Base-by-base conservation (phyloP, 2,888 invertebrate species). In the Zootermopsis nevadensis region DNA sequence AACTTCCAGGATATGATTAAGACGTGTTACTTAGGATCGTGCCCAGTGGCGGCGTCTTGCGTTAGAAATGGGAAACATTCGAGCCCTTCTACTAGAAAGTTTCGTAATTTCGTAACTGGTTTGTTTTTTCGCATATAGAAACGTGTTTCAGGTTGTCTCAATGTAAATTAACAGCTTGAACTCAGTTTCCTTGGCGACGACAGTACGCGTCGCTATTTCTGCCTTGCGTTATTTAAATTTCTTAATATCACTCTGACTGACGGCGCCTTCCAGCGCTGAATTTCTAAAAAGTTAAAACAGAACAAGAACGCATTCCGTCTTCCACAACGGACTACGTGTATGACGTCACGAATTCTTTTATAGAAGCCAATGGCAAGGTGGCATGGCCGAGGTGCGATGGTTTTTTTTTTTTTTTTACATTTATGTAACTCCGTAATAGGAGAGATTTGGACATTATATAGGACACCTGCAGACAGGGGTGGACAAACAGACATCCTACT, bases 241-340 rank as follows among this genome's bases (percentile, higher is more conserved):
- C 19, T 48, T 3, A 48, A 48, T 48, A 48, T 48, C 48, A 48
- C 48, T 19, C 60, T n/a, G 60, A 60, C n/a, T 60, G 60, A 60
- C 27, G 60, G n/a, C 60, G 15, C 60, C 4, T 60, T 60, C n/a
- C n/a, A 60, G 2, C 1, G 15, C 27, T 27, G 60, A n/a, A 60
- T 27, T 27, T 60, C n/a, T 27, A 60, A n/a, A 60, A 60, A 48
- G 19, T 15, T 3, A 48, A 48, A 48, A 15, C 3, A 48, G 1
- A 48, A 15, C 15, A 19, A 48, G 42, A 0, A 15, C 2, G 27
- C 60, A 60, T 60, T 60, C 60, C 60, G n/a, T 27, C 27, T 60
- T 60, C 27, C 60, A 60, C 60, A 60, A 60, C 60, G 60, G 60
- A 60, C 60, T 60, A 60, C 60, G 60, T 60, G 60, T 10, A 15